Base-by-base conservation (phyloP, 2,888 invertebrate species). In the Phytoseiulus persimilis region DNA sequence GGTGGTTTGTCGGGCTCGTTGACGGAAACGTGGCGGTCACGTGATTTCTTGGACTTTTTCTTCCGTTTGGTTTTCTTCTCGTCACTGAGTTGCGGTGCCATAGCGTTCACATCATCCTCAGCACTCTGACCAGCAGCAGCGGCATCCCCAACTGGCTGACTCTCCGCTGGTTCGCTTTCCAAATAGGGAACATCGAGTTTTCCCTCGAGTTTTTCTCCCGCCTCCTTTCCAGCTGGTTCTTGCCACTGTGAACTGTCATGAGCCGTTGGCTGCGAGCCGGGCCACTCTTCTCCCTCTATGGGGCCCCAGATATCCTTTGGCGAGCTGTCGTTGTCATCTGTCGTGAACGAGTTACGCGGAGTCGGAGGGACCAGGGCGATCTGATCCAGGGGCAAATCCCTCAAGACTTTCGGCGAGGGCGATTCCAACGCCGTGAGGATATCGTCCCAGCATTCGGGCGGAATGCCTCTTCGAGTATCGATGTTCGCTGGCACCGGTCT, bases 311-410 rank as follows among this genome's bases (percentile, higher is more conserved):
- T 33, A 33, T 87, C 33, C 33, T 87, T 87, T 31, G 87, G 87
- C 45, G 87, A 87, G 45, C 28, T 87, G 31, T 33, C 32, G 32
- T 0, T n/a, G 32, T 33, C 45, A 32, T 33, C 87, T 28, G 65
- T 65, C 45, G 33, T 87, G 87, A 87, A 87, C 5, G 87, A 87
- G 87, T 87, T 87, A n/a, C 87, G 32, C 28, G 87, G 87, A n/a
- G 87, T 87, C 45, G 87, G 87, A 6, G 87, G 87, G 23, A 87
- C 87, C 28, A 33, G 33, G 23, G 32, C 32, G 45, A 87, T 87
- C 39, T 87, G 87, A 45, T 87, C 87, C 0, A 45, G 87, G 33
- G 87, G 45, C 39, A 33, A 33, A 33, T 87, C 32, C 33, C 45
- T 28, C 87, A 87, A 45, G 6, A 87, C 87, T 14, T 87, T 87